Evolutionary conservation across 2,797 vertebrate species (phyloP).

Genomic region (Semaprochilodus insignis): DNA sequence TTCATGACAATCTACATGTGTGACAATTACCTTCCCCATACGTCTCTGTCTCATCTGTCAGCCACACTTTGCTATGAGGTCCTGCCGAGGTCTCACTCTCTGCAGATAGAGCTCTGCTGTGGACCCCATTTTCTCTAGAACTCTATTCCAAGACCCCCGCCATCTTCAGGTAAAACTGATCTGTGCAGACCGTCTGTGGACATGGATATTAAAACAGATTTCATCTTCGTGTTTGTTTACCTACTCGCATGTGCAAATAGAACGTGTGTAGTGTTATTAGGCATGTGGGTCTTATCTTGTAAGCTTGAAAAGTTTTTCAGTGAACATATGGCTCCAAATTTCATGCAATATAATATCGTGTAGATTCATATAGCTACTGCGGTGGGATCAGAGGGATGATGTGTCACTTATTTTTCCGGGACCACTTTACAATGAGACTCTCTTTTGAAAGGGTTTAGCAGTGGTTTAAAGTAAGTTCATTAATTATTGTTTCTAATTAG

Average conservation of each 20-base stretch:
- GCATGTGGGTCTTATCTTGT: too few species aligned
- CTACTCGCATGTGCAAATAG: background rate
- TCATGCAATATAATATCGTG: too few species aligned
- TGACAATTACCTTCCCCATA: slow-evolving; percentile 79
- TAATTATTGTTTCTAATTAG: too few species aligned
- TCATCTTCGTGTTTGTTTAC: background rate
- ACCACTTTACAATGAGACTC: too few species aligned
- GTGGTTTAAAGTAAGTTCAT: too few species aligned
- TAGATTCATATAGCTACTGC: too few species aligned
- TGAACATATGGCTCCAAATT: too few species aligned
- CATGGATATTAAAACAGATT: background rate
- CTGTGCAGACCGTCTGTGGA: background rate
- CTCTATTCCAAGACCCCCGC: background rate
- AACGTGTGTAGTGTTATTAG: background rate
- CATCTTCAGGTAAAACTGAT: background rate
- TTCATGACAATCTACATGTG: slow-evolving; percentile 82
- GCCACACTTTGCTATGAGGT: background rate
- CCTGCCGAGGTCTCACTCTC: background rate
- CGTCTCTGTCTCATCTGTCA: slow-evolving; percentile 64
- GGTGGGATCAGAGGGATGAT: background rate
- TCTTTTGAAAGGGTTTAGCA: too few species aligned
- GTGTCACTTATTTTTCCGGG: too few species aligned
- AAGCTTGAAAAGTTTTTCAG: background rate
- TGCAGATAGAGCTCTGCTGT: background rate
- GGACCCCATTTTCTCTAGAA: background rate